These are phyloP conservation scores for Motacilla tschutschensis DNA, from an alignment of 2,113 vertebrate species.

Conservation along the genomic window DNA sequence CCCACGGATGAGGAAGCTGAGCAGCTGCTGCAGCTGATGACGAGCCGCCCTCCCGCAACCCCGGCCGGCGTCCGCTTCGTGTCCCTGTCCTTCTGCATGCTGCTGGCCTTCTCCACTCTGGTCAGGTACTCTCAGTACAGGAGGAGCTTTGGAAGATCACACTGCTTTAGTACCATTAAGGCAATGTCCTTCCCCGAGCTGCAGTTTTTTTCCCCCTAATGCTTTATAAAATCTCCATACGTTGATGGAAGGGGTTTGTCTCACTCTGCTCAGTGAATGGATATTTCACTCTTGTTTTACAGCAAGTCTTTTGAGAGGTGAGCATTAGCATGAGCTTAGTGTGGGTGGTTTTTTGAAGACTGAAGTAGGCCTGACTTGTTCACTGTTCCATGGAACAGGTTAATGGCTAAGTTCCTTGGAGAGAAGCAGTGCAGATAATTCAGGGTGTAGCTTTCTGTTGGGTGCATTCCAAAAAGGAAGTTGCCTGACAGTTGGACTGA, in stretches of 20 bases:
- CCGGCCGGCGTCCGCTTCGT: constrained; percentile 96
- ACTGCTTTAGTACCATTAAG: rapidly evolving
- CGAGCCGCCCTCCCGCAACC: constrained; percentile 93
- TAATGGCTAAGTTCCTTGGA: background rate
- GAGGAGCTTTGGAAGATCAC: background rate
- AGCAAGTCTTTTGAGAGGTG: background rate
- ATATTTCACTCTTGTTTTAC: background rate
- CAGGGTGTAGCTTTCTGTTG: background rate
- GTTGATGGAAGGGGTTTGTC: background rate
- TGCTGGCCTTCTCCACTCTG: constrained; percentile 92
- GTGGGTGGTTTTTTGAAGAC: background rate
- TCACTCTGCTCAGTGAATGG: rapidly evolving
- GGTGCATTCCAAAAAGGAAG: background rate
- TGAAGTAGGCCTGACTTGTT: background rate
- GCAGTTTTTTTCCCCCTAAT: background rate
- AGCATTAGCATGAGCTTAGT: background rate
- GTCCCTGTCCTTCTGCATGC: constrained; percentile 92
- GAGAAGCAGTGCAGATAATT: background rate
- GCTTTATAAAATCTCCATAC: rapidly evolving
- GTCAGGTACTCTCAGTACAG: constrained; percentile 81
- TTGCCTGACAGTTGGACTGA: background rate
- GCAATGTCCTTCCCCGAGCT: background rate
- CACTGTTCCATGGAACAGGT: background rate
- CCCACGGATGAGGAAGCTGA: constrained; percentile 96
- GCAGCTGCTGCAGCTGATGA: constrained; percentile 94